phyloP scores from a whole-genome alignment of 2,888 invertebrate species.

The Dasypogon diadema region DNA sequence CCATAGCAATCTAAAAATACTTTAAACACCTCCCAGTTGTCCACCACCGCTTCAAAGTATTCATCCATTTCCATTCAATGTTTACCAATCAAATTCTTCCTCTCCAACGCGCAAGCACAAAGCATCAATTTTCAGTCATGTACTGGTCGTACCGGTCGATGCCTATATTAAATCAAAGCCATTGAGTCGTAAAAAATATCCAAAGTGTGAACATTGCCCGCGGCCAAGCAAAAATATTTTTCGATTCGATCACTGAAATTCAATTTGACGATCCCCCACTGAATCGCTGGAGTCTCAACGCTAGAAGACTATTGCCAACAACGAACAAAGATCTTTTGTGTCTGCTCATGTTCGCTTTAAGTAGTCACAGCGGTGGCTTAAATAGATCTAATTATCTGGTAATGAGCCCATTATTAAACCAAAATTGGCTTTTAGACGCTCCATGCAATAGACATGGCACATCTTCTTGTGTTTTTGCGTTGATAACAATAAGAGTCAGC shows the following conservation, averaged over 20 bases:
- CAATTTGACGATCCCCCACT: slow-evolving; percentile 4
- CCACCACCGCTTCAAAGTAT: not conserved
- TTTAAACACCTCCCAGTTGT: not conserved
- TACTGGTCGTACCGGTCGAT: not conserved
- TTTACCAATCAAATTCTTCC: slow-evolving; percentile 44
- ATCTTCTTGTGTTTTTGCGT: not conserved
- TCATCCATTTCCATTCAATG: not conserved
- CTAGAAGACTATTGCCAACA: not conserved
- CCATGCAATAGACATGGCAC: too few relatives aligned
- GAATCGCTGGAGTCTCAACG: not conserved
- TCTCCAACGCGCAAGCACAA: slow-evolving; percentile 46
- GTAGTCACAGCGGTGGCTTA: slow-evolving; percentile 40
- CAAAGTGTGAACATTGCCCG: slow-evolving; percentile 40
- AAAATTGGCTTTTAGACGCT: slow-evolving; percentile 37
- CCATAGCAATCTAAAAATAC: too few relatives aligned
- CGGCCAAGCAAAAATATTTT: slow-evolving; percentile 43
- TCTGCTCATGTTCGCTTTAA: slow-evolving; percentile 11
- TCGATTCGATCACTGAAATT: slow-evolving; percentile 40
- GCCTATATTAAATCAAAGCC: slow-evolving; percentile 37
- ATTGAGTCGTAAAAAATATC: slow-evolving; percentile 33
- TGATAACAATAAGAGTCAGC: slow-evolving; percentile 7
- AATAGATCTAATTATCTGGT: slow-evolving; percentile 48
- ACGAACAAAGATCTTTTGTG: slow-evolving; percentile 4
- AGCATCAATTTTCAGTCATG: not conserved
- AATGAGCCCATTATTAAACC: slow-evolving; percentile 36